Percentiles rank a stretch among this genome's conserved stretches.
Conservation (phyloP, 2,113 vertebrate genomes). For the Hippoglossus stenolepis region DNA sequence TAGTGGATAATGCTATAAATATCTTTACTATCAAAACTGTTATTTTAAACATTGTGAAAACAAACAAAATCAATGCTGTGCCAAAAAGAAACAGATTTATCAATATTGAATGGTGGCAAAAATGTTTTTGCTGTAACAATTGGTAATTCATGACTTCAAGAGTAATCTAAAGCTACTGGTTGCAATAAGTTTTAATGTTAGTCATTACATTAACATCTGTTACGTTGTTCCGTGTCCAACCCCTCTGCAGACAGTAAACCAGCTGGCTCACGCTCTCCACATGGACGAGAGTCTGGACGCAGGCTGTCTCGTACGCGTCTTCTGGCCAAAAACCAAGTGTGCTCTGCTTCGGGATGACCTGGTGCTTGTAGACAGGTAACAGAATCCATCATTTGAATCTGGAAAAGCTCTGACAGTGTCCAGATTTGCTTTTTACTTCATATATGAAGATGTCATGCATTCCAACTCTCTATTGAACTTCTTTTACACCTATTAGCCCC, state of each 20-base stretch:
- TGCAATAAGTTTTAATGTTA: not conserved
- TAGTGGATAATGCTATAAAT: too few relatives aligned
- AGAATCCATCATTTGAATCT: not conserved
- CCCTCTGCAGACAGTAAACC: constrained; percentile 92
- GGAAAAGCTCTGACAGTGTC: not conserved
- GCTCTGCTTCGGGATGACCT: constrained; percentile 96
- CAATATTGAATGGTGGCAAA: not conserved
- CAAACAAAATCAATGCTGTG: too few relatives aligned
- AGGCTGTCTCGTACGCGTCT: constrained; percentile 94
- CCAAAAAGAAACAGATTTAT: not conserved
- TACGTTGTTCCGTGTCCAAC: not conserved
- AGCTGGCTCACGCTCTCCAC: constrained; percentile 95
- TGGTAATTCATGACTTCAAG: not conserved
- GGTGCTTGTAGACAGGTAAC: constrained; percentile 97
- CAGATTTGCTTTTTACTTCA: not conserved
- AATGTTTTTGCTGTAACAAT: not conserved
- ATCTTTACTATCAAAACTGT: too few relatives aligned
- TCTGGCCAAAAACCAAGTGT: constrained; percentile 99
- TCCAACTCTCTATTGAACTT: not conserved
- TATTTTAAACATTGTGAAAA: too few relatives aligned
- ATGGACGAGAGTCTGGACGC: constrained; percentile 97
- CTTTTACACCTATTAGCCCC: constrained; percentile 80
- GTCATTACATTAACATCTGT: not conserved
- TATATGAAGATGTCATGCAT: too few relatives aligned
- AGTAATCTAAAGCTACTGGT: not conserved